phyloP scores from a whole-genome alignment of 53 echinoderm and acorn worm species.

The Holothuria scabra region DNA sequence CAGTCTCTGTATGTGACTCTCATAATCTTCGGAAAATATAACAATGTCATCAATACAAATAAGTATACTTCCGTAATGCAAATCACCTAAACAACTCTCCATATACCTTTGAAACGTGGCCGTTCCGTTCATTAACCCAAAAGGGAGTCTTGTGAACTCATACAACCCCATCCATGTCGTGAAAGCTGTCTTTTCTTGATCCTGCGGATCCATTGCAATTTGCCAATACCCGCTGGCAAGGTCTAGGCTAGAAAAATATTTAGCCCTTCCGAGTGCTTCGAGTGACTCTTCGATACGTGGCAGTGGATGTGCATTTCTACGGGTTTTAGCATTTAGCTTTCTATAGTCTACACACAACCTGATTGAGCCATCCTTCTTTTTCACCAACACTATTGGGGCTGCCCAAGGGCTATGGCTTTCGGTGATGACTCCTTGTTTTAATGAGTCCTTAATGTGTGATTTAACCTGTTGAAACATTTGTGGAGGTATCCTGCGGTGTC shows the following conservation, averaged over 20 bases:
- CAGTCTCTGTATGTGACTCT: slow-evolving; percentile 48
- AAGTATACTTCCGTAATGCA: slow-evolving; percentile 50
- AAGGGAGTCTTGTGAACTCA: slow-evolving; percentile 57
- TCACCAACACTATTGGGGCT: no score
- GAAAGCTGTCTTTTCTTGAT: slow-evolving; percentile 59
- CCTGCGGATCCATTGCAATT: no score
- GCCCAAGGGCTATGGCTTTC: no score
- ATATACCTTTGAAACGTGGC: slow-evolving; percentile 73
- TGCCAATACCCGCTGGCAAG: slow-evolving; percentile 58
- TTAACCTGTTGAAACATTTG: no score
- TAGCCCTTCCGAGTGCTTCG: slow-evolving; percentile 47
- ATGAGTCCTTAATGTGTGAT: no score
- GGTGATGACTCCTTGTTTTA: no score
- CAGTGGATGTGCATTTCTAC: slow-evolving; percentile 50
- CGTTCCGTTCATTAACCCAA: slow-evolving; percentile 58
- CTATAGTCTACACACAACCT: slow-evolving; percentile 56
- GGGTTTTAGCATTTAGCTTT: slow-evolving; percentile 43
- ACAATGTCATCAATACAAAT: slow-evolving; percentile 70
- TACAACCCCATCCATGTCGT: slow-evolving; percentile 54
- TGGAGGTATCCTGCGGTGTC: no score
- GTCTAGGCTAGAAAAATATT: slow-evolving; percentile 57
- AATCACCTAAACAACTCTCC: slow-evolving; percentile 54
- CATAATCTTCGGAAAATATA: no score
- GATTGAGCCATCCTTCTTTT: slow-evolving; percentile 52
- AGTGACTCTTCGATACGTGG: slow-evolving; percentile 64